Base-by-base conservation (phyloP, 2,113 vertebrate species). In the Okapia johnstoni region DNA sequence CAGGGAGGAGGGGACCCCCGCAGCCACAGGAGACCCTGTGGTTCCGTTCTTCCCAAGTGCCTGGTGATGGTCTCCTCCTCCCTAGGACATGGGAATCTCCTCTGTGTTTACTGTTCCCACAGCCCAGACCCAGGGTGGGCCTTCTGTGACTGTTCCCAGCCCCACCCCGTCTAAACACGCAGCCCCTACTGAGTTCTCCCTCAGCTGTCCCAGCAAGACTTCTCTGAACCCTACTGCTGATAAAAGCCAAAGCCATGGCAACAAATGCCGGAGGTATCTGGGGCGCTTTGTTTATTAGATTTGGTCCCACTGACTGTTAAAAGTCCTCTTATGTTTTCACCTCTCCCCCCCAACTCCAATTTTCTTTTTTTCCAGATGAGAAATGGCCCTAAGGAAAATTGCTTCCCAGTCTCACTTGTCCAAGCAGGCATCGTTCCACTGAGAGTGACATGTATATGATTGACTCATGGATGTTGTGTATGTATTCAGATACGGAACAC, bases 141-240 rank as follows among this genome's bases (percentile, higher is more conserved):
- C 98, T 40, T 90, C 28, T 87, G 85, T 6, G 66, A 94, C 25
- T n/a, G 43, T 98, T 97, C 93, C 96, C 97, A 95, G 97, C 95
- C 96, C 88, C 97, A 93, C 97, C 97, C 97, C 77, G 97, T 98
- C 98, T 98, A 93, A 97, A 97, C 96, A 97, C 6, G 91, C 90
- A 36, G 77, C 86, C 80, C 92, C 89, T 73, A 54, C 96, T 8
- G 54, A 63, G 89, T 21, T 76, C 28, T 63, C n/a, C n/a, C 2
- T 17, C 46, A 25, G 92, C 33, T 13, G 2, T 4, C 90, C 93
- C 87, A 87, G 96, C 80, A 79, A 57, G 54, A 63, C 61, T 36
- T 48, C 43, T 2, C 81, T 33, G 14, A 87, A 57, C 80, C 14
- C 48, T 14, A 14, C 13, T 26, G 58, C 63, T 90, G 60, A 87